Conservation (phyloP, 2,113 vertebrate species). For the Gambusia affinis region DNA sequence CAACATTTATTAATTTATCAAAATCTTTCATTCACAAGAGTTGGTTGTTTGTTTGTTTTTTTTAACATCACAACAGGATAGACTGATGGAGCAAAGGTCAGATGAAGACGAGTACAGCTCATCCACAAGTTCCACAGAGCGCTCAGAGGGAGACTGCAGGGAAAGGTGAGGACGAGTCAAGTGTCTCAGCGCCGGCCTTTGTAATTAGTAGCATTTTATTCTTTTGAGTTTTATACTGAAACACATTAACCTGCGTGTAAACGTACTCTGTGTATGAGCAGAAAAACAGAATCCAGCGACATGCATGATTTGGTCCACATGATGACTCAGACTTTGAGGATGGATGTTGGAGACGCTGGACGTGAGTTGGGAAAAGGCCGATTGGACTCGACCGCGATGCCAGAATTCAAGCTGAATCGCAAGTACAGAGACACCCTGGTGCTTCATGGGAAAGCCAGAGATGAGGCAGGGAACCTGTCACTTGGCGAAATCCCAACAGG, state of each 20-base stretch:
- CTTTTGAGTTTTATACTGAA: background rate
- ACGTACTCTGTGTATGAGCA: constrained; percentile 49
- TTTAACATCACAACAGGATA: constrained; percentile 50
- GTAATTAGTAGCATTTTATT: background rate
- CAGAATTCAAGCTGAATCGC: constrained; percentile 88
- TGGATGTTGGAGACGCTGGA: constrained; percentile 82
- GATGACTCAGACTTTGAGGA: constrained; percentile 92
- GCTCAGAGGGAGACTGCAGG: constrained; percentile 87
- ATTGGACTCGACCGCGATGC: constrained; percentile 51
- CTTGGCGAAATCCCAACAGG: constrained; percentile 84
- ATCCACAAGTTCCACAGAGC: constrained; percentile 93
- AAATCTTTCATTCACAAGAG: background rate
- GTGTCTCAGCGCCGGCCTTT: background rate
- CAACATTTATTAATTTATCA: background rate
- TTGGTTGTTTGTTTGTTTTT: background rate
- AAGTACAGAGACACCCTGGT: constrained; percentile 92
- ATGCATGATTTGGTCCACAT: constrained; percentile 92
- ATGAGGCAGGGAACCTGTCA: constrained; percentile 79
- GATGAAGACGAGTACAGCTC: constrained; percentile 90
- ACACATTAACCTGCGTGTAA: background rate
- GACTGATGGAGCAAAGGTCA: constrained; percentile 67
- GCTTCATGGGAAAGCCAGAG: constrained; percentile 88
- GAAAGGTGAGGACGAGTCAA: constrained; percentile 78
- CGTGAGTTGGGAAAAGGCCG: constrained; percentile 49
- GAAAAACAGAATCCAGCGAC: constrained; percentile 85